Conservation (phyloP, 2,888 invertebrate species). For the Gibbula magus region DNA sequence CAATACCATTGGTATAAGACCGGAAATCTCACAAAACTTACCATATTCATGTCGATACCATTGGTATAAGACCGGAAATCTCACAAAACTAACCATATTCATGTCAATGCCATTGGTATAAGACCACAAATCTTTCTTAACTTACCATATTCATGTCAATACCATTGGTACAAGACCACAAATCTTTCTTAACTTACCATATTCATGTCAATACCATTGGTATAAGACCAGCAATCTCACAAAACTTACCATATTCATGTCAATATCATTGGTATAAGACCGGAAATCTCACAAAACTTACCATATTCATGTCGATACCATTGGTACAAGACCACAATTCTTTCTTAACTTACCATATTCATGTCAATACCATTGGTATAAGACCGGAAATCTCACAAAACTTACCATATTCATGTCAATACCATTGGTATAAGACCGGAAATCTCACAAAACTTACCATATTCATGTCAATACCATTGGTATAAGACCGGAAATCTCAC, state of each 20-base stretch:
- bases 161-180: slow-evolving; percentile 99
- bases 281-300: slow-evolving; percentile 84
- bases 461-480: slow-evolving; percentile 99
- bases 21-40: slow-evolving; percentile 78
- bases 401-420: slow-evolving; percentile 93
- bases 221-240: no score
- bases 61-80: slow-evolving; percentile 99
- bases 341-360: slow-evolving; percentile 83
- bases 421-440: no score
- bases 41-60: slow-evolving; percentile 98
- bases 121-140: background rate
- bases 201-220: background rate
- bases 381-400: slow-evolving; percentile 82
- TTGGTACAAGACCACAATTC: background rate
- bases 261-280: slow-evolving; percentile 99
- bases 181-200: slow-evolving; percentile 79
- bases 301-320: background rate
- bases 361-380: slow-evolving; percentile 99
- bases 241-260: slow-evolving; percentile 89
- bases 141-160: slow-evolving; percentile 95
- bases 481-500: slow-evolving; percentile 99
- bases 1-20: slow-evolving; percentile 99
- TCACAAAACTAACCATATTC: no score
- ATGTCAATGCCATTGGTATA: no score
- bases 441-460: slow-evolving; percentile 78